phyloP scores from a whole-genome alignment of 2,797 vertebrate species.

The Pampus argenteus region DNA sequence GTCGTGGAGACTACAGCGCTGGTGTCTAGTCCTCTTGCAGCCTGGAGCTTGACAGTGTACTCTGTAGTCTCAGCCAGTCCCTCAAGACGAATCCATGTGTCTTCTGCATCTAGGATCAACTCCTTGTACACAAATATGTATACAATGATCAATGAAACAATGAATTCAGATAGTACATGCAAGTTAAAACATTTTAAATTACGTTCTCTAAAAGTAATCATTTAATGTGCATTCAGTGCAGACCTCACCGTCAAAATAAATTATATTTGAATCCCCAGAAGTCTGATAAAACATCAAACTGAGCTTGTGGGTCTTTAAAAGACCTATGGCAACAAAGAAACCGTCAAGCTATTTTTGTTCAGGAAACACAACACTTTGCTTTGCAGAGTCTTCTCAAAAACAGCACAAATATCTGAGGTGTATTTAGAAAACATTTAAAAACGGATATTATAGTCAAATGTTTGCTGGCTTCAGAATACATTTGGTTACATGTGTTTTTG shows the following conservation, averaged over 20 bases:
- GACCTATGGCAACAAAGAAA: conserved; percentile 28
- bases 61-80: conserved; percentile 93
- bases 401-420: neutral
- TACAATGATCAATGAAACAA: no score
- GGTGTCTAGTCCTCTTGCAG: conserved; percentile 88
- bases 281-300: conserved; percentile 47
- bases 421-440: conserved; percentile 1
- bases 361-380: conserved; percentile 21
- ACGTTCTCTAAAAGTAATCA: conserved; percentile 14
- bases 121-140: conserved; percentile 82
- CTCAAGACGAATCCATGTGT: conserved; percentile 97
- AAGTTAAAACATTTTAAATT: neutral
- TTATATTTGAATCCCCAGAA: conserved; percentile 14
- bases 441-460: neutral
- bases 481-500: conserved; percentile 3
- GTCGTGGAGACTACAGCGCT: conserved; percentile 88
- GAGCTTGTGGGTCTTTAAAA: conserved; percentile 20
- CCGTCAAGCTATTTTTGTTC: conserved; percentile 36
- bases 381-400: conserved; percentile 21
- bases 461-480: neutral
- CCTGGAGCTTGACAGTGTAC: conserved; percentile 93
- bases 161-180: neutral
- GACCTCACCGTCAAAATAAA: conserved; percentile 43
- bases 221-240: conserved; percentile 34
- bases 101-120: conserved; percentile 95